Evolutionary conservation across 2,113 vertebrate genomes (phyloP).

Genomic region (Prionailurus bengalensis): DNA sequence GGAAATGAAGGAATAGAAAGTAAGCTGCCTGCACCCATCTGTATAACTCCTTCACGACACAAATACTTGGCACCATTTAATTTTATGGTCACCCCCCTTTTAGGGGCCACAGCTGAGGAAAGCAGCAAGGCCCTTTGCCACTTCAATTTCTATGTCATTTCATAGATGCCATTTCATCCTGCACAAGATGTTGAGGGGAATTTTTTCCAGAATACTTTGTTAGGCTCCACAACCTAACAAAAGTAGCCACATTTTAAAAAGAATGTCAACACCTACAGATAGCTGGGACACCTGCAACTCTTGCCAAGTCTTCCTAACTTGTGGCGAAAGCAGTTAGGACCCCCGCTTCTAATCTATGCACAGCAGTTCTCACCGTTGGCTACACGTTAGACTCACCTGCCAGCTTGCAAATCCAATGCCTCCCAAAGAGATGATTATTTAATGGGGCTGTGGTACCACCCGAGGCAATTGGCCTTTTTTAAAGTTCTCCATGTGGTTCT

Average conservation of each 20-base stretch:
- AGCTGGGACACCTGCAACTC: background rate
- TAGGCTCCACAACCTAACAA: background rate
- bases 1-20: background rate
- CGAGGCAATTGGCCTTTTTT: background rate
- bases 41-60: background rate
- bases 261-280: background rate
- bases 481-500: background rate
- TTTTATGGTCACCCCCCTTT: background rate
- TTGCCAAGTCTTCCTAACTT: background rate
- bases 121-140: background rate
- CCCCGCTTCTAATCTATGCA: rapidly evolving
- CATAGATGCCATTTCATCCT: background rate
- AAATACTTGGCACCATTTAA: background rate
- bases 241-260: background rate
- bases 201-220: background rate
- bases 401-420: background rate
- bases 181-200: background rate
- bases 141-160: background rate
- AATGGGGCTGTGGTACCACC: background rate
- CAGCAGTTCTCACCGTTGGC: no score
- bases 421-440: background rate
- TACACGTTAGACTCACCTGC: background rate
- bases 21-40: background rate
- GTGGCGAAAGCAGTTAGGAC: background rate
- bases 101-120: background rate